phyloP scores from a whole-genome alignment of 92 coral and sea anemone species.

The Phenganax marumi region DNA sequence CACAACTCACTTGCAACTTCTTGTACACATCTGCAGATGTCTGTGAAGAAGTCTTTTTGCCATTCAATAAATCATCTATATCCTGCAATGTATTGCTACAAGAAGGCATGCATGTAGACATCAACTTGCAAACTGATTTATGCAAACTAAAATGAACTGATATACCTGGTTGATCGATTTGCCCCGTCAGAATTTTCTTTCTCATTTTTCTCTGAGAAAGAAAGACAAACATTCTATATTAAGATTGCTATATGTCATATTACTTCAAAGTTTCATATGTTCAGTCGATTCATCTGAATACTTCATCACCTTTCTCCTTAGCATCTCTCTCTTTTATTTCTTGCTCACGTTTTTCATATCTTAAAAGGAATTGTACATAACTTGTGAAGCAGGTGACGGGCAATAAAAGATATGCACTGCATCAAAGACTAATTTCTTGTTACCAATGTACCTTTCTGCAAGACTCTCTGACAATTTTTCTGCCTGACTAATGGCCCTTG shows the following conservation, averaged over 20 bases:
- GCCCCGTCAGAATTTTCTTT: neutral
- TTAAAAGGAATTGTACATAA: neutral
- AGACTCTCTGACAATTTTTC: constrained; percentile 70
- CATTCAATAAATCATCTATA: constrained; percentile 66
- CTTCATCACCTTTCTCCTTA: constrained; percentile 58
- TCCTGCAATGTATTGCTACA: constrained; percentile 38
- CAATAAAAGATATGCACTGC: constrained; percentile 21
- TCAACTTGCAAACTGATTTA: neutral
- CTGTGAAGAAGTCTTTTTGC: constrained; percentile 52
- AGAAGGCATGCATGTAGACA: neutral
- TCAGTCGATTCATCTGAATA: no score
- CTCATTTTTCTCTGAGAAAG: neutral
- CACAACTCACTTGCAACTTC: constrained; percentile 62
- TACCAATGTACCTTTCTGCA: constrained; percentile 59
- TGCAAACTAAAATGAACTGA: neutral
- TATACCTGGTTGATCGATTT: neutral
- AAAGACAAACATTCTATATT: constrained; percentile 18
- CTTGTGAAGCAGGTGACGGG: constrained; percentile 36
- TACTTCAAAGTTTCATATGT: constrained; percentile 17
- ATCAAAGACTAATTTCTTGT: neutral
- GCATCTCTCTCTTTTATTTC: constrained; percentile 47
- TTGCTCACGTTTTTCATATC: constrained; percentile 30
- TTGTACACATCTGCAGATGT: constrained; percentile 80
- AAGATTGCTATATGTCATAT: constrained; percentile 13
- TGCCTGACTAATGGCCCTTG: constrained; percentile 65